A percentile compares a stretch with the other conserved stretches of the same genome.
Conservation (phyloP, 2,113 vertebrate species). For the Pygathrix nemaeus region DNA sequence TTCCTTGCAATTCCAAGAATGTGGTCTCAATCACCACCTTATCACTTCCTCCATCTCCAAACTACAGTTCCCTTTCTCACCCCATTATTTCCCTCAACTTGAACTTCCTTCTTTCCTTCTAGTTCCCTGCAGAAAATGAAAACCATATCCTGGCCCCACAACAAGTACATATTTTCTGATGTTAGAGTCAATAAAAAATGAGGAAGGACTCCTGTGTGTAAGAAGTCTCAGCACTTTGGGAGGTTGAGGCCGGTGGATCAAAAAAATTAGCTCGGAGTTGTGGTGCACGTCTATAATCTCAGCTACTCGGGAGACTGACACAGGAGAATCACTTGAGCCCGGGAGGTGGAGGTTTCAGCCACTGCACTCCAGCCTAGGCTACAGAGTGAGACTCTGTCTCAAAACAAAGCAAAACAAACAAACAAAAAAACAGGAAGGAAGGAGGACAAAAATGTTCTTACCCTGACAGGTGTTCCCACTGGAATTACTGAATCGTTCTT, state of each 20-base stretch:
- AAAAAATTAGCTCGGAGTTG: no score
- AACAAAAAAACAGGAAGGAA: no score
- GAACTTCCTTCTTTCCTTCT: neutral
- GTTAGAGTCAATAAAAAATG: neutral
- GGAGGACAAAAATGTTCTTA: neutral
- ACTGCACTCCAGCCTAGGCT: no score
- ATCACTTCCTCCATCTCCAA: neutral
- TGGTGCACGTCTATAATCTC: no score
- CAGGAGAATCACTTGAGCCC: no score
- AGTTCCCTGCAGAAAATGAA: neutral
- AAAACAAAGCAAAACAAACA: no score
- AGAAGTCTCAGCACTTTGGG: no score
- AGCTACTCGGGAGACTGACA: no score
- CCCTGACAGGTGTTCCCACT: constrained; percentile 34
- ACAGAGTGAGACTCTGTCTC: no score
- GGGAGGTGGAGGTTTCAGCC: no score
- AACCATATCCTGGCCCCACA: neutral
- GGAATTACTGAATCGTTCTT: neutral
- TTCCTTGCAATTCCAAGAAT: neutral
- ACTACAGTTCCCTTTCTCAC: neutral
- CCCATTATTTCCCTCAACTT: neutral
- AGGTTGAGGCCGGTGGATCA: no score
- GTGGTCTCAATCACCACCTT: neutral
- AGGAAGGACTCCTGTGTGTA: neutral
- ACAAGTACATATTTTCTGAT: neutral